A percentile compares a stretch with the other conserved stretches of the same genome.
These are phyloP conservation scores for Lamprotornis superbus DNA, from an alignment of 2,113 vertebrate species.

Conservation along the genomic window DNA sequence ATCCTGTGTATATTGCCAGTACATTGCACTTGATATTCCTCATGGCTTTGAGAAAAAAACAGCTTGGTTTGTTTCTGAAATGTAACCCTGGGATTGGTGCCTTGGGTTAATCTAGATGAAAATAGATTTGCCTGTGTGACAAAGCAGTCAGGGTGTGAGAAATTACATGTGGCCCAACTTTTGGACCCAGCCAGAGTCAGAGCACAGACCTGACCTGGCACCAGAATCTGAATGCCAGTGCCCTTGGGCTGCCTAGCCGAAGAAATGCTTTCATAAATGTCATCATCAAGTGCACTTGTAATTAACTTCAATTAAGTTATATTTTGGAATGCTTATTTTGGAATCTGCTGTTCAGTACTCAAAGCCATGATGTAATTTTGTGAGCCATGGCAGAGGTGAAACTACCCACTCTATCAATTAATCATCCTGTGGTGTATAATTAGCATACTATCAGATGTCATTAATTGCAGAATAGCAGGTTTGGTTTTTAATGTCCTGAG, in stretches of 20 bases:
- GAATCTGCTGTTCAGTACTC: background rate
- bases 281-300: background rate
- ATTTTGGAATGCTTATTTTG: background rate
- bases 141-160: background rate
- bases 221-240: background rate
- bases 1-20: background rate
- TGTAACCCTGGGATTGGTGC: background rate
- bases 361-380: background rate
- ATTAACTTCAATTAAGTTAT: background rate
- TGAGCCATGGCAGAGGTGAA: background rate
- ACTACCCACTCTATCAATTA: background rate
- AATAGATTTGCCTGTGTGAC: background rate
- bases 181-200: background rate
- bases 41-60: background rate
- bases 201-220: background rate
- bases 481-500: background rate
- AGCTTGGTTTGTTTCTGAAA: background rate
- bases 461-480: background rate
- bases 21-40: background rate
- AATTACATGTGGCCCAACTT: background rate
- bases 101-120: background rate
- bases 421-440: background rate
- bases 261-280: background rate
- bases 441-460: background rate
- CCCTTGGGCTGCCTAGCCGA: background rate